Evolutionary conservation across 2,888 invertebrate species (phyloP), one percentile per base, ranked within the genome.

Genomic region (Drosophila paramelanica): DNA sequence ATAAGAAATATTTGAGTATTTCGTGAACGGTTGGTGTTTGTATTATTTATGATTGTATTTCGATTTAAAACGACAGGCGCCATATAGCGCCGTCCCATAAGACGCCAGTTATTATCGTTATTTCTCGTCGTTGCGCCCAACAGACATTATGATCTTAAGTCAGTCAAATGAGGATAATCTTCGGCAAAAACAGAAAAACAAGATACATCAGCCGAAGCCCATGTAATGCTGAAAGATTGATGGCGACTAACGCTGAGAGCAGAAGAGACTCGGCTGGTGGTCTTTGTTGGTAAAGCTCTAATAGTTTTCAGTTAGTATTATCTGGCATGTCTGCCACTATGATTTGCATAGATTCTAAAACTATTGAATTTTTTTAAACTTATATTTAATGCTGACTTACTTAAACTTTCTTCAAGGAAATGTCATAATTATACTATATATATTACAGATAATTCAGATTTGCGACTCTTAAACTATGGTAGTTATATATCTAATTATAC

Each of bases 31-130:
- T 59, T 59, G 76, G 82, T 83, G 82, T 87, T 83, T 83, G 51
- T 84, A 73, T 83, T 87, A 83, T 83, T 83, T 87, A 83, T 88
- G 82, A 81, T 79, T 72, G 66, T 67, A 64, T 74, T 68, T 68
- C 78, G 78, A 74, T 77, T 74, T 70, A 67, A 77, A 78, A 67
- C 64, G 73, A 78, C 78, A 71, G 82, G 87, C 81, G 87, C 81
- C 81, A 73, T 56, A 75, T 71, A 83, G 70, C 81, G 83, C 80
- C 74, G 57, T 57, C 65, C 53, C 56, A 39, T 20, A 52, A 57
- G 56, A 60, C 14, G 47, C 31, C 56, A 46, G 45, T 61, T 51
- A 33, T 51, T 60, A 36, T 55, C 65, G 51, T 59, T 43, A 31
- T 43, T 49, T 38, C 43, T 51, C 33, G 8, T 31, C 31, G 31